These are phyloP conservation scores for Centropristis striata DNA, from an alignment of 2,113 vertebrate species.

Conservation along the genomic window DNA sequence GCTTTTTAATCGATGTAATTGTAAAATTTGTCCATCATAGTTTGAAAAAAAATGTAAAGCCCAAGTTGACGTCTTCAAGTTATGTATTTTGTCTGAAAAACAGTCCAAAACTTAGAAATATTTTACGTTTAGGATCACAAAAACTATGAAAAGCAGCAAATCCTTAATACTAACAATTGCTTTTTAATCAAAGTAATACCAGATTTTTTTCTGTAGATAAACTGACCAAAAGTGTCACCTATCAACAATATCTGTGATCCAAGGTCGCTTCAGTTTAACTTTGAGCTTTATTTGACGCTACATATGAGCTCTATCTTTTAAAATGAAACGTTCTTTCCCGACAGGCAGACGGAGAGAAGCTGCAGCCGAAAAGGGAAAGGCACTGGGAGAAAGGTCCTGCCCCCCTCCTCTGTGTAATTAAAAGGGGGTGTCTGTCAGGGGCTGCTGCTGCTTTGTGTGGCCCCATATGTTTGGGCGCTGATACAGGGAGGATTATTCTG, in stretches of 20 bases:
- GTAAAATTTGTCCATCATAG: background rate
- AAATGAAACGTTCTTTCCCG: constrained; percentile 31
- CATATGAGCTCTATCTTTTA: constrained; percentile 17
- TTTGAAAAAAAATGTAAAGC: background rate
- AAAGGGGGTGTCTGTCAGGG: constrained; percentile 98
- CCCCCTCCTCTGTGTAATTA: constrained; percentile 94
- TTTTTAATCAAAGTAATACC: too few relatives aligned
- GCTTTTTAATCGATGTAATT: too few relatives aligned
- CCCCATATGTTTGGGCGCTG: constrained; percentile 98
- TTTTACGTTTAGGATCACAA: background rate
- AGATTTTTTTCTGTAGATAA: background rate
- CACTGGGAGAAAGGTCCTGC: constrained; percentile 72
- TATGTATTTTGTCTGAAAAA: background rate
- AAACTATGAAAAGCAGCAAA: background rate
- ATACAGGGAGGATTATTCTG: constrained; percentile 99
- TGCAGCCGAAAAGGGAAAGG: constrained; percentile 44
- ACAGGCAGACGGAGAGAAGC: constrained; percentile 47
- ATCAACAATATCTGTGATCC: constrained; percentile 3
- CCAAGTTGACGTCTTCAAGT: background rate
- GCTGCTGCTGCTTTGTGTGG: constrained; percentile 95
- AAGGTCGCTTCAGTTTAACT: background rate
- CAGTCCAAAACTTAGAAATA: background rate
- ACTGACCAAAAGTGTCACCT: background rate
- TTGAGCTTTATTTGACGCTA: background rate
- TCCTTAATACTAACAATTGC: too few relatives aligned